Conservation (phyloP, 2,888 invertebrate genomes). For the Saturnia pavonia region DNA sequence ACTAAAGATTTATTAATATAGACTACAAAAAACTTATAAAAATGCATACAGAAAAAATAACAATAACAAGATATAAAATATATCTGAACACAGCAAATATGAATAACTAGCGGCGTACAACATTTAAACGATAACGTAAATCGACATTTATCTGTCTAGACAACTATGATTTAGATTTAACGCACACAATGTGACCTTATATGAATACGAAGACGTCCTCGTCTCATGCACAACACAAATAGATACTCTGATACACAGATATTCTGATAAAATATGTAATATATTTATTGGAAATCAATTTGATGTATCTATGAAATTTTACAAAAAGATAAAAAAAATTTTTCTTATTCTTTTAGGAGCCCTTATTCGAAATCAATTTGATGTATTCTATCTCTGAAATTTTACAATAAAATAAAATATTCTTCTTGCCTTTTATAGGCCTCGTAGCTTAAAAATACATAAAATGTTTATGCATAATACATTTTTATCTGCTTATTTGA, state of each 20-base stretch:
- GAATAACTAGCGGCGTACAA: slow-evolving; percentile 4
- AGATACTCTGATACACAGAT: background rate
- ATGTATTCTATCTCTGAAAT: too few species aligned
- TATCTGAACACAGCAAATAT: background rate
- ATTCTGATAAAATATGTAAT: slow-evolving; percentile 4
- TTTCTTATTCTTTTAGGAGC: background rate
- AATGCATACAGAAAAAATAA: background rate
- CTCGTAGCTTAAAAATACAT: background rate
- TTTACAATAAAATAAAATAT: too few species aligned
- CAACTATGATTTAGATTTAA: slow-evolving; percentile 22
- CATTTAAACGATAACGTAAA: slow-evolving; percentile 10
- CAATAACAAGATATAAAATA: background rate
- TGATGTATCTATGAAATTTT: background rate
- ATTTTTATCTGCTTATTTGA: background rate
- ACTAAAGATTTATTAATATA: too few species aligned
- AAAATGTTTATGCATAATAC: background rate
- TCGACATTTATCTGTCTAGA: slow-evolving; percentile 24
- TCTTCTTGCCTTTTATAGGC: background rate
- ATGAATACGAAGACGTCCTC: background rate
- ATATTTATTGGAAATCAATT: slow-evolving; percentile 7
- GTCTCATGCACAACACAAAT: background rate
- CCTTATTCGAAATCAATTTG: too few species aligned
- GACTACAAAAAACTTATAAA: background rate
- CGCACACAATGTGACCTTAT: slow-evolving; percentile 3
- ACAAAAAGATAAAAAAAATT: background rate